Conservation (phyloP, 2,888 invertebrate genomes). For the Melangyna quadrimaculata region DNA sequence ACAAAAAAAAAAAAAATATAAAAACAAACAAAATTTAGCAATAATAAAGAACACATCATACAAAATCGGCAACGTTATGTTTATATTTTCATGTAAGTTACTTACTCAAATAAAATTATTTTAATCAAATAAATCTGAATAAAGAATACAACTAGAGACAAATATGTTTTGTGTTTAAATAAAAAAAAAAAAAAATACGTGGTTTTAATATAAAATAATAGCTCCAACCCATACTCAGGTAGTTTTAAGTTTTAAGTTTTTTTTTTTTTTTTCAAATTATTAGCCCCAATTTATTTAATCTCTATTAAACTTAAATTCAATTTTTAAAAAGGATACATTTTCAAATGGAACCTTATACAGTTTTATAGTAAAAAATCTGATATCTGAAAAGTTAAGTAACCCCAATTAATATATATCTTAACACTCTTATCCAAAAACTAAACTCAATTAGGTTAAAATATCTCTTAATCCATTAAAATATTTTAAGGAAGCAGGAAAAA, state of each 20-base stretch:
- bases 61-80: slow-evolving; percentile 45
- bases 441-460: no score
- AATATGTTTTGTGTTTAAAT: neutral
- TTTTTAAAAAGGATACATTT: no score
- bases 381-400: no score
- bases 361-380: no score
- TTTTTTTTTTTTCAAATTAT: neutral
- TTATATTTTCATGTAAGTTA: slow-evolving; percentile 65
- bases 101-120: slow-evolving; percentile 48
- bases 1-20: slow-evolving; percentile 2
- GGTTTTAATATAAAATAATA: neutral
- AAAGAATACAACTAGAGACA: neutral
- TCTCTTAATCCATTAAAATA: no score
- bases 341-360: no score
- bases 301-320: no score
- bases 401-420: no score
- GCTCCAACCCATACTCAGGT: neutral
- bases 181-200: neutral
- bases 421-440: no score
- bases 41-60: slow-evolving; percentile 28
- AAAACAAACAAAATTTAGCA: no score
- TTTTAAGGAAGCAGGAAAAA: no score
- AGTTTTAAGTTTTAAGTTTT: neutral
- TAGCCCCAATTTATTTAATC: no score
- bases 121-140: slow-evolving; percentile 52